phyloP scores from a whole-genome alignment of 1,140 invertebrate species.

The Sitophilus oryzae region DNA sequence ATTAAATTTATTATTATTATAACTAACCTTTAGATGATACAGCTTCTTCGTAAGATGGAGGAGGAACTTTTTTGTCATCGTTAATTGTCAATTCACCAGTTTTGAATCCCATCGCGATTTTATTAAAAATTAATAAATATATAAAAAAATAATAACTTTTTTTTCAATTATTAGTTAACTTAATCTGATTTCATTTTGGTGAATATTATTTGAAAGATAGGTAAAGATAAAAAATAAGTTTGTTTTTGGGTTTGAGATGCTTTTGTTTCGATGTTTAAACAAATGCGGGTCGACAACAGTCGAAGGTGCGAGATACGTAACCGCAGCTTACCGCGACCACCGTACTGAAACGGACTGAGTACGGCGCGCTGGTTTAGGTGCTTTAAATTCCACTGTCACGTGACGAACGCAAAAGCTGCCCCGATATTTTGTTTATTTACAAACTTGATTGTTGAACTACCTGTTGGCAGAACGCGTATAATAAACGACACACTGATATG shows the following conservation, averaged over 20 bases:
- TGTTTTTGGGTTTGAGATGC: too few species aligned
- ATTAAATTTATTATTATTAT: not conserved
- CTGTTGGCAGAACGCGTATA: too few species aligned
- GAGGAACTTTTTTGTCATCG: not conserved
- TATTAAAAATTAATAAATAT: too few species aligned
- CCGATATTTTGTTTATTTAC: not conserved
- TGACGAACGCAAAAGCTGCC: not conserved
- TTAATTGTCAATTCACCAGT: not conserved
- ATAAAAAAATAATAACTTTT: too few species aligned
- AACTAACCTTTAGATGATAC: not conserved
- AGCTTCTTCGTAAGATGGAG: not conserved
- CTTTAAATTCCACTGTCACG: not conserved
- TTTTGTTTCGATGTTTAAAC: too few species aligned
- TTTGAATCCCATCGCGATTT: not conserved
- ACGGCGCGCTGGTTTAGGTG: not conserved
- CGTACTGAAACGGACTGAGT: not conserved
- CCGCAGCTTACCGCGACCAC: not conserved
- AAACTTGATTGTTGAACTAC: not conserved
- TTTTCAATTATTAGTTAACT: too few species aligned
- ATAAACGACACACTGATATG: too few species aligned
- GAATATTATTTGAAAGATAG: too few species aligned
- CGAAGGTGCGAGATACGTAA: not conserved
- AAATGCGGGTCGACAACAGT: too few species aligned
- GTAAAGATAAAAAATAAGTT: too few species aligned
- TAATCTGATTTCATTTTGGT: too few species aligned